Evolutionary conservation across 2,888 invertebrate species (phyloP).

Genomic region (Lepas anatifera): DNA sequence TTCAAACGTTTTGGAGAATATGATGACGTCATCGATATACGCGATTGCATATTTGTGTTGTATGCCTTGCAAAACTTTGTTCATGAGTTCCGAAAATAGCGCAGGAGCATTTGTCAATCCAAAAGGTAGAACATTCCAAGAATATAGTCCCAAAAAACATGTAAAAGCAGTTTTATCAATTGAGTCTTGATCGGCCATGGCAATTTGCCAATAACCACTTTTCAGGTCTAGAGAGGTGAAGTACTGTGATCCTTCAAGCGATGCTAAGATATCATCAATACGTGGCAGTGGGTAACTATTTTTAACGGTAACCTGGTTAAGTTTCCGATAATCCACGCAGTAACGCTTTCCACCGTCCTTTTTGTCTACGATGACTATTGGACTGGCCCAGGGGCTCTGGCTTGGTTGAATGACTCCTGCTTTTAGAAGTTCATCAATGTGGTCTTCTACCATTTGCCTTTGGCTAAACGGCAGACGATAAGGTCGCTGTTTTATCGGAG

Average conservation of each 20-base stretch:
- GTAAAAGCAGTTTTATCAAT: not conserved
- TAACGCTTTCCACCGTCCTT: no score
- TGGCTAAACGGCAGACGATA: no score
- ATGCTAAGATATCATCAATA: not conserved
- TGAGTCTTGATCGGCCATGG: not conserved
- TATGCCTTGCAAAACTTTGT: not conserved
- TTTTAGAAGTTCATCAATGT: no score
- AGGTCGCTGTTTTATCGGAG: no score
- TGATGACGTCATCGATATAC: not conserved
- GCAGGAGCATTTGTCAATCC: not conserved
- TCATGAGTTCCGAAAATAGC: not conserved
- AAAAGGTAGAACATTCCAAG: not conserved
- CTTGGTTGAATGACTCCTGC: no score
- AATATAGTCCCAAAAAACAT: not conserved
- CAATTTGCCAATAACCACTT: not conserved
- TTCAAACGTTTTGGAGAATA: not conserved
- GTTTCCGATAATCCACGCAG: no score
- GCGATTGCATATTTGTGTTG: not conserved
- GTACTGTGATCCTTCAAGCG: not conserved
- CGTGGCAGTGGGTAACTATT: not conserved
- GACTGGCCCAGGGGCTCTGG: no score
- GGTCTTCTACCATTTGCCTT: no score
- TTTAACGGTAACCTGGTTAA: not conserved
- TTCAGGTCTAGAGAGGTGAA: not conserved
- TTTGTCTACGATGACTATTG: no score